These are phyloP conservation scores for Zosterops hypoxanthus DNA, from an alignment of 2,113 vertebrate genomes.

Conservation along the genomic window DNA sequence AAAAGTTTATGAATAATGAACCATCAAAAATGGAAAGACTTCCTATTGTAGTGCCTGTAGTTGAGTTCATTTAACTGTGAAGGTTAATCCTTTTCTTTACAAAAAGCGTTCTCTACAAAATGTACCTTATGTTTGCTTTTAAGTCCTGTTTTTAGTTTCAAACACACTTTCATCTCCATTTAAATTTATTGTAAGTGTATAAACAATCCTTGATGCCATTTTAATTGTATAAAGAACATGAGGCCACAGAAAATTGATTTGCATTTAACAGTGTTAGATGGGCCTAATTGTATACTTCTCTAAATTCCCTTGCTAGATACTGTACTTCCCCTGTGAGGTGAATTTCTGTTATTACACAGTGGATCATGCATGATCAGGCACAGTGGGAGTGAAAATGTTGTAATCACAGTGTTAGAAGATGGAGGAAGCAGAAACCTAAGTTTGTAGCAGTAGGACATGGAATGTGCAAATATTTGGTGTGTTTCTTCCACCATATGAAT, in stretches of 20 bases:
- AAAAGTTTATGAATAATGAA: not conserved
- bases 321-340: not conserved
- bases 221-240: not conserved
- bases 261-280: not conserved
- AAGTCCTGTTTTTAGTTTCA: not conserved
- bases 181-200: not conserved
- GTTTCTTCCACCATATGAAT: not conserved
- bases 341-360: not conserved
- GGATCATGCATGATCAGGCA: not conserved
- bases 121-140: not conserved
- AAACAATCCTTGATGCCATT: not conserved
- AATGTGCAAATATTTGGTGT: not conserved
- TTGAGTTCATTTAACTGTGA: not conserved
- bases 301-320: not conserved
- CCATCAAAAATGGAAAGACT: not conserved
- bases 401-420: not conserved
- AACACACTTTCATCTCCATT: not conserved
- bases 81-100: not conserved
- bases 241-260: not conserved
- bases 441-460: not conserved
- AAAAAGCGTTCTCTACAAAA: not conserved
- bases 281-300: not conserved
- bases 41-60: not conserved
- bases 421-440: not conserved
- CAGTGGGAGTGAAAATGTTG: not conserved